A percentile compares a stretch with the other conserved stretches of the same genome.
Evolutionary conservation across 92 coral and sea anemone species (phyloP).

Genomic region (Porites evermanni): DNA sequence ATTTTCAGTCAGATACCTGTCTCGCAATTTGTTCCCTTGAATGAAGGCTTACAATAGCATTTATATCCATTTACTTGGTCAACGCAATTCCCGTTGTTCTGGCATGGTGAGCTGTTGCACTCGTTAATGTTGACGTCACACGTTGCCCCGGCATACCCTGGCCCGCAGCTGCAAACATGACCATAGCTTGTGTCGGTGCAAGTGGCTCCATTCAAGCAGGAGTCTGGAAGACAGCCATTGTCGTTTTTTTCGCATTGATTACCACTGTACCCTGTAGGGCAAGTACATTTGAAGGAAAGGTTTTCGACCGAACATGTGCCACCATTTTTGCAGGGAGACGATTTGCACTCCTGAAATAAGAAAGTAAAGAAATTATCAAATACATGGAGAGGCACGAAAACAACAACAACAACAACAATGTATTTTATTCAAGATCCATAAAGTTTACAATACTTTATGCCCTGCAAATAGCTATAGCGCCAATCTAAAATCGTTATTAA

Average conservation of each 20-base stretch:
- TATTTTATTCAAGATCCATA: too few species aligned
- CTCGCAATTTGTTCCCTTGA: conserved; percentile 82
- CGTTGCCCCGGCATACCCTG: conserved; percentile 79
- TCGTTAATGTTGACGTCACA: conserved; percentile 85
- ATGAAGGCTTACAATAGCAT: conserved; percentile 87
- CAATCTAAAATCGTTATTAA: too few species aligned
- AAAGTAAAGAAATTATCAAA: not conserved
- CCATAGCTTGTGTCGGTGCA: conserved; percentile 81
- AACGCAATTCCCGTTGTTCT: conserved; percentile 85
- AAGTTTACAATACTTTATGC: too few species aligned
- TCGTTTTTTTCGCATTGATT: conserved; percentile 82
- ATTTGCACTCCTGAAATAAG: conserved; percentile 80
- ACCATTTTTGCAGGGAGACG: conserved; percentile 81
- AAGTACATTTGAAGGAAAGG: conserved; percentile 74
- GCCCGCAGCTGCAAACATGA: conserved; percentile 73
- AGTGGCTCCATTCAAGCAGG: conserved; percentile 83
- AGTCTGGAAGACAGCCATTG: conserved; percentile 86
- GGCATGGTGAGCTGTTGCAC: conserved; percentile 88
- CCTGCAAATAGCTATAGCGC: too few species aligned
- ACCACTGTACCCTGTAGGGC: conserved; percentile 85
- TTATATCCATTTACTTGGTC: conserved; percentile 79
- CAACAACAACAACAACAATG: too few species aligned
- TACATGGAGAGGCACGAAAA: not conserved
- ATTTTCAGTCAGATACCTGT: conserved; percentile 57
- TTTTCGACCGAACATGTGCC: conserved; percentile 79